Conservation (phyloP, 2,797 vertebrate genomes). For the Parambassis ranga region DNA sequence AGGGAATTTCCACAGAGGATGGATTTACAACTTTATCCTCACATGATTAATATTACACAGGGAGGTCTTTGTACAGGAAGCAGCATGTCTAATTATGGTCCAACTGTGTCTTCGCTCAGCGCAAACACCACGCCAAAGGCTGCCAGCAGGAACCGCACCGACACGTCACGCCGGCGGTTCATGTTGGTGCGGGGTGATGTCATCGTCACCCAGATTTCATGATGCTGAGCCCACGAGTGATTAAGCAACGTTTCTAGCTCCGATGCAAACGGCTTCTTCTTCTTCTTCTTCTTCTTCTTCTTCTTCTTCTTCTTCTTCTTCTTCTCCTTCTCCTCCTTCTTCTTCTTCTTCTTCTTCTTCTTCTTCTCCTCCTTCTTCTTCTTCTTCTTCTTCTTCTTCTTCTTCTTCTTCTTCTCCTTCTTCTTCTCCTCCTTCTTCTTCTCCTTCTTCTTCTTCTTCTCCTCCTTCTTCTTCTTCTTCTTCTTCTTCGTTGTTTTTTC, state of each 20-base stretch:
- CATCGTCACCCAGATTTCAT: slow-evolving; percentile 81
- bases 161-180: slow-evolving; percentile 73
- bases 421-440: no score
- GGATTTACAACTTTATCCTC: slow-evolving; percentile 80
- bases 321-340: no score
- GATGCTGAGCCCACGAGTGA: slow-evolving; percentile 77
- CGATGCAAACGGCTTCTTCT: no score
- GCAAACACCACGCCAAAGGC: slow-evolving; percentile 75
- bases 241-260: slow-evolving; percentile 81
- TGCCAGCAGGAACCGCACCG: slow-evolving; percentile 65
- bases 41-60: slow-evolving; percentile 83
- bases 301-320: background rate
- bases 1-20: slow-evolving; percentile 76
- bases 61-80: slow-evolving; percentile 83
- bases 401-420: slow-evolving; percentile 7
- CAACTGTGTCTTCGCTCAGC: slow-evolving; percentile 80
- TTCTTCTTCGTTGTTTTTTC: slow-evolving; percentile 40
- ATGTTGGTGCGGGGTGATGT: slow-evolving; percentile 85
- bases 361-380: background rate
- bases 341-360: background rate
- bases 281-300: slow-evolving; percentile 6
- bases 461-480: background rate
- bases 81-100: slow-evolving; percentile 80
- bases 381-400: slow-evolving; percentile 5
- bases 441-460: background rate